Evolutionary conservation across 2,888 invertebrate genomes (phyloP), one percentile per base, ranked within the genome.

Genomic region (Agrotis clavis): DNA sequence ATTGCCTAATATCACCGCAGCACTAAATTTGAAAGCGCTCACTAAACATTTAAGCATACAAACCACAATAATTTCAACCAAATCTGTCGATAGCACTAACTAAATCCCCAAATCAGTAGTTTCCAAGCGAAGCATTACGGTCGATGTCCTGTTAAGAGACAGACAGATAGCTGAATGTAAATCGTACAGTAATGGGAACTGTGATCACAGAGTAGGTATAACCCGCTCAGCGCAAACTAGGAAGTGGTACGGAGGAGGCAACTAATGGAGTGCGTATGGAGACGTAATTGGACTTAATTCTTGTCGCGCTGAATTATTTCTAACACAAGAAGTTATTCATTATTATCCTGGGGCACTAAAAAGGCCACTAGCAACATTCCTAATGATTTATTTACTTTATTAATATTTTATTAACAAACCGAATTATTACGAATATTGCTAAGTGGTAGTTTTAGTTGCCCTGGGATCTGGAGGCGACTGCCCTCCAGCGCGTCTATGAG

Each of bases 181-280:
- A 68, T 50, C 53, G 30, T 48, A n/a, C n/a, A 53, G 25, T 45
- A 63, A 53, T 63, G 19, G 21, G 7, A 21, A 51, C 48, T 68
- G 45, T 51, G 69, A 41, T 56, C 61, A 56, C 41, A 41, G 61
- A 18, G 48, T n/a, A n/a, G n/a, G n/a, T 59, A 68, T 63, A 69
- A 77, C 77, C 53, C 59, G 13, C 30, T 48, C 48, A 1, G n/a
- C n/a, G 48, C 7, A 45, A 63, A 53, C 59, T 63, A n/a, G 16
- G 45, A 51, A 21, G 13, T 25, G 25, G 0, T 48, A 45, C 21
- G n/a, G 57, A 63, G 18, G 4, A 53, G 3, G 13, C 4, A 21
- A 19, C 16, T 1, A 77, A 63, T 75, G 70, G 70, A 75, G 30
- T 45, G 47, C 19, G 16, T 41, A 19, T 13, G 5, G n/a, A 6